Evolutionary conservation across 2,113 vertebrate genomes (phyloP).

Genomic region (Anolis sagrei): DNA sequence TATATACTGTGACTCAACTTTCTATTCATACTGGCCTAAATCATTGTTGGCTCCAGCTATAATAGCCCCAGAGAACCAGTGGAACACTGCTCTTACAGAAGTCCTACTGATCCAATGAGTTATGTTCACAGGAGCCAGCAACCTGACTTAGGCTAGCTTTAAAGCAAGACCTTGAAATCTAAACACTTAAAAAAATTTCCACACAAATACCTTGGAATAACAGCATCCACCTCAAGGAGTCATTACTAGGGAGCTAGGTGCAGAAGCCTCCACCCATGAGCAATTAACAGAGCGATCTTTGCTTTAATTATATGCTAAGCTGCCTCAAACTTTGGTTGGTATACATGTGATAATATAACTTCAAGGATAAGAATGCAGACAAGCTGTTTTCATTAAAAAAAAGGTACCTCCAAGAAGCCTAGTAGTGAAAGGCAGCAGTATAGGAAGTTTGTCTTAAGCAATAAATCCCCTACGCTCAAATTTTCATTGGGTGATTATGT

Average conservation of each 20-base stretch:
- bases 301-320: not conserved
- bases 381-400: not conserved
- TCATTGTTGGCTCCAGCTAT: not conserved
- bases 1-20: not conserved
- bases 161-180: not conserved
- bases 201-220: no score
- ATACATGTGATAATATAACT: not conserved
- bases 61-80: not conserved
- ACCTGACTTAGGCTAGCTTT: not conserved
- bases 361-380: not conserved
- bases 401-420: not conserved
- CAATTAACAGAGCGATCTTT: not conserved
- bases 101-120: not conserved
- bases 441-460: not conserved
- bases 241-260: not conserved
- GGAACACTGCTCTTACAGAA: not conserved
- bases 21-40: not conserved
- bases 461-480: not conserved
- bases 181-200: no score
- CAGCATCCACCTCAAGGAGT: not conserved
- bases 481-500: not conserved
- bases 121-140: not conserved
- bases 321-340: not conserved
- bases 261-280: not conserved
- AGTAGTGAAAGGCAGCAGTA: not conserved